Evolutionary conservation across 1,140 invertebrate species (phyloP).

Genomic region (Brachionus paranguensis): DNA sequence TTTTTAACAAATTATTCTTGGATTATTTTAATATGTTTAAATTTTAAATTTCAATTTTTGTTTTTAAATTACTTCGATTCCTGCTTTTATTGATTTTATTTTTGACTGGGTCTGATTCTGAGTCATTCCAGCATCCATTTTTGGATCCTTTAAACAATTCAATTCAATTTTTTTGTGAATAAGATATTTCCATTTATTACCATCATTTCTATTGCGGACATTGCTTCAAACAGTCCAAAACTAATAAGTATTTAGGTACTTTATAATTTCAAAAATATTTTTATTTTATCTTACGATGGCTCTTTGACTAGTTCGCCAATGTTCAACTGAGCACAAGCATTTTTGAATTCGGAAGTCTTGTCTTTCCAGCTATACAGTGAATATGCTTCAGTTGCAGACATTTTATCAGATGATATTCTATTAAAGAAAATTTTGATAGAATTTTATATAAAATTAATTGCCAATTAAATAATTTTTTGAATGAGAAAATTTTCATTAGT

Average conservation of each 20-base stretch:
- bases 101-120: conserved; percentile 71
- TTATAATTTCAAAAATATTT: not conserved
- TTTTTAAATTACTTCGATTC: conserved; percentile 63
- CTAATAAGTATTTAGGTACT: conserved; percentile 43
- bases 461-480: not conserved
- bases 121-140: conserved; percentile 98
- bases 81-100: conserved; percentile 78
- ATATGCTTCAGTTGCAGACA: not conserved
- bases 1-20: conserved; percentile 60
- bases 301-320: conserved; percentile 82
- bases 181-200: not conserved
- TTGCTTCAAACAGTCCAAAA: conserved; percentile 90
- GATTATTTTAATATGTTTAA: not conserved
- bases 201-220: conserved; percentile 99
- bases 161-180: not conserved
- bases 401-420: not conserved
- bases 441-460: not conserved
- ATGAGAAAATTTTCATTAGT: not conserved
- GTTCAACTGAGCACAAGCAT: conserved; percentile 66
- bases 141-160: conserved; percentile 65
- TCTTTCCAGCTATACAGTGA: conserved; percentile 64
- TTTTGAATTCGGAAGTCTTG: conserved; percentile 69
- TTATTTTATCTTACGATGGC: conserved; percentile 61
- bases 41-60: not conserved
- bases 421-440: not conserved